Percentiles rank a stretch among this genome's conserved stretches.
Evolutionary conservation across 2,888 invertebrate genomes (phyloP).

Genomic region (Aspidiotus rigidus): DNA sequence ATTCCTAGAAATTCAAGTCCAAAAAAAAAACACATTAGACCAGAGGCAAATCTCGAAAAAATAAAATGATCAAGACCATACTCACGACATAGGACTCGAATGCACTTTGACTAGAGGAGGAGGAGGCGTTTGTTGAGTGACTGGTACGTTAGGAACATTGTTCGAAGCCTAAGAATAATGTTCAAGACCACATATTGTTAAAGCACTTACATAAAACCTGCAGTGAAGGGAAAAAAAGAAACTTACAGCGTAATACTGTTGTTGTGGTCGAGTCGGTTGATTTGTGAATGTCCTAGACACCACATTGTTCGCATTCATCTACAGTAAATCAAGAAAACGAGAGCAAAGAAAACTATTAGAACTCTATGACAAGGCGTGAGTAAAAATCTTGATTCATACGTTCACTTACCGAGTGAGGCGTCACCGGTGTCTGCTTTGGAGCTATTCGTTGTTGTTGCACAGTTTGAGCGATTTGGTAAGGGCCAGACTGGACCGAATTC

Average conservation of each 20-base stretch:
- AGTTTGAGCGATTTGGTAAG: conserved; percentile 9
- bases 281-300: conserved; percentile 5
- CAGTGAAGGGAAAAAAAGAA: no score
- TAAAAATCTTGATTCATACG: neutral
- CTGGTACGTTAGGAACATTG: conserved; percentile 12
- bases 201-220: no score
- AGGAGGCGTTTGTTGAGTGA: conserved; percentile 40
- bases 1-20: neutral
- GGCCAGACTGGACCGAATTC: neutral
- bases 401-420: conserved; percentile 6
- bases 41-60: neutral
- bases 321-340: neutral
- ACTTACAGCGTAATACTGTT: conserved; percentile 13
- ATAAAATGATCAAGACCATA: conserved; percentile 15
- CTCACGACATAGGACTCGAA: conserved; percentile 46
- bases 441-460: conserved; percentile 2
- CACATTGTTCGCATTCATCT: conserved; percentile 21
- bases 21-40: neutral
- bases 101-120: conserved; percentile 50
- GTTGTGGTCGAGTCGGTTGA: neutral
- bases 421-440: conserved; percentile 5
- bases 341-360: neutral
- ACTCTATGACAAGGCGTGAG: neutral
- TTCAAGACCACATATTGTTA: no score
- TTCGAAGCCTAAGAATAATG: conserved; percentile 2